Evolutionary conservation across 2,797 vertebrate genomes (phyloP).

Genomic region (Ataeniobius toweri): DNA sequence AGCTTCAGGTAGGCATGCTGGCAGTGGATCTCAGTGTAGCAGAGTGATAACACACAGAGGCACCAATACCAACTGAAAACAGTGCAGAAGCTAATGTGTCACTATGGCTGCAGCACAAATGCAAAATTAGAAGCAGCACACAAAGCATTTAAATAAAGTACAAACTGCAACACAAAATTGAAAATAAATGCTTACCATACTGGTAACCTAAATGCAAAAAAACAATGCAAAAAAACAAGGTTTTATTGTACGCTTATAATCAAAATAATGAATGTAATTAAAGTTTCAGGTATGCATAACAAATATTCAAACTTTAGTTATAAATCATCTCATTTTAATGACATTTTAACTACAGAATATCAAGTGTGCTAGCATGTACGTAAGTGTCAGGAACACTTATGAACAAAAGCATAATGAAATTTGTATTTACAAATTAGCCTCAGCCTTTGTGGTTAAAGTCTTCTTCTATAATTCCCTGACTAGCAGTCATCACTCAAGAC

Average conservation of each 20-base stretch:
- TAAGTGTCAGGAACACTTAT: slow-evolving; percentile 24
- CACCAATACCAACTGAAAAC: slow-evolving; percentile 39
- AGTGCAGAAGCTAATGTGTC: slow-evolving; percentile 51
- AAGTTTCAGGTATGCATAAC: slow-evolving; percentile 11
- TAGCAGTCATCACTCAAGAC: slow-evolving; percentile 52
- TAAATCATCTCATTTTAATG: slow-evolving; percentile 2
- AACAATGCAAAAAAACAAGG: too few relatives aligned
- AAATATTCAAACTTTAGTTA: slow-evolving; percentile 2
- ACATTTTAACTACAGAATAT: slow-evolving; percentile 9
- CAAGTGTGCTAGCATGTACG: slow-evolving; percentile 18
- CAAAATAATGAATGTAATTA: slow-evolving; percentile 5
- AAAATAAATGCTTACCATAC: slow-evolving; percentile 95
- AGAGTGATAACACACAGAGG: slow-evolving; percentile 48
- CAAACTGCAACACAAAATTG: slow-evolving; percentile 77
- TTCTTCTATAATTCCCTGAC: slow-evolving; percentile 54
- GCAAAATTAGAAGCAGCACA: slow-evolving; percentile 60
- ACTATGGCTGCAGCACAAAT: slow-evolving; percentile 80
- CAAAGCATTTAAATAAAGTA: slow-evolving; percentile 72
- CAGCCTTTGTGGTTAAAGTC: slow-evolving; percentile 27
- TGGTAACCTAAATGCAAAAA: slow-evolving; percentile 96
- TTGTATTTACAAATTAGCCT: slow-evolving; percentile 50
- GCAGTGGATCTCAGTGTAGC: slow-evolving; percentile 58
- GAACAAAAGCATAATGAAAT: slow-evolving; percentile 34
- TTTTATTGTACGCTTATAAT: slow-evolving; percentile 59
- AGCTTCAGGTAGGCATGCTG: slow-evolving; percentile 84